phyloP scores from a whole-genome alignment of 2,888 invertebrate genomes.

The Lasioglossum vierecki region DNA sequence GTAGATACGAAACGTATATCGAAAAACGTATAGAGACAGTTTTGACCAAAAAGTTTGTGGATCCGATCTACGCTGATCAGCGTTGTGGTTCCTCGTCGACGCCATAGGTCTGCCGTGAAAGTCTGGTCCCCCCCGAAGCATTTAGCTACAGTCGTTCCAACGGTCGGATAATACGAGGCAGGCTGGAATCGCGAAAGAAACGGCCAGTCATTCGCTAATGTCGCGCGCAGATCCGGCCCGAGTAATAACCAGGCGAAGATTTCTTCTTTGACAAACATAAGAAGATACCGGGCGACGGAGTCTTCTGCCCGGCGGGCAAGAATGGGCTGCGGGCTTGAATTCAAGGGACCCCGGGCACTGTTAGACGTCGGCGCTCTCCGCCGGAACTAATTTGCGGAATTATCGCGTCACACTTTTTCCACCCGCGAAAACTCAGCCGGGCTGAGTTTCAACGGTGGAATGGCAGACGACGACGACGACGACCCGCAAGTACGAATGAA shows the following conservation, averaged over 20 bases:
- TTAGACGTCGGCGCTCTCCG: slow-evolving; percentile 19
- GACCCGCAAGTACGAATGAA: slow-evolving; percentile 25
- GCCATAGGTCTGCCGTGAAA: not conserved
- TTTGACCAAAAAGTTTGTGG: not conserved
- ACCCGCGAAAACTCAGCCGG: slow-evolving; percentile 28
- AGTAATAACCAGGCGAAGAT: slow-evolving; percentile 29
- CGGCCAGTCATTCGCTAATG: slow-evolving; percentile 46
- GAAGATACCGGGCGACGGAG: slow-evolving; percentile 38
- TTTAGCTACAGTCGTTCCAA: not conserved
- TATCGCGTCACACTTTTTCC: slow-evolving; percentile 50
- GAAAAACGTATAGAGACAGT: not conserved
- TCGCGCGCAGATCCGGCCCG: slow-evolving; percentile 35
- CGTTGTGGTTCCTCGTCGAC: not conserved
- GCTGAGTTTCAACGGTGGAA: slow-evolving; percentile 36
- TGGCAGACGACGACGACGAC: not conserved
- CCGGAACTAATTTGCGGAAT: slow-evolving; percentile 52
- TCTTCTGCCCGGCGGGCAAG: slow-evolving; percentile 6
- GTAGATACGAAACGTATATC: too few relatives aligned
- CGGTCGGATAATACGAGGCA: not conserved
- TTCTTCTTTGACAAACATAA: slow-evolving; percentile 42
- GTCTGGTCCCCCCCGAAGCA: too few relatives aligned
- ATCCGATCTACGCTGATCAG: not conserved
- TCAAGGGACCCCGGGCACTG: slow-evolving; percentile 17
- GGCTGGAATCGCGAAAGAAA: slow-evolving; percentile 1
- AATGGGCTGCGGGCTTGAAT: slow-evolving; percentile 26